Evolutionary conservation across 2,797 vertebrate species (phyloP).

Genomic region (Chiloscyllium punctatum): DNA sequence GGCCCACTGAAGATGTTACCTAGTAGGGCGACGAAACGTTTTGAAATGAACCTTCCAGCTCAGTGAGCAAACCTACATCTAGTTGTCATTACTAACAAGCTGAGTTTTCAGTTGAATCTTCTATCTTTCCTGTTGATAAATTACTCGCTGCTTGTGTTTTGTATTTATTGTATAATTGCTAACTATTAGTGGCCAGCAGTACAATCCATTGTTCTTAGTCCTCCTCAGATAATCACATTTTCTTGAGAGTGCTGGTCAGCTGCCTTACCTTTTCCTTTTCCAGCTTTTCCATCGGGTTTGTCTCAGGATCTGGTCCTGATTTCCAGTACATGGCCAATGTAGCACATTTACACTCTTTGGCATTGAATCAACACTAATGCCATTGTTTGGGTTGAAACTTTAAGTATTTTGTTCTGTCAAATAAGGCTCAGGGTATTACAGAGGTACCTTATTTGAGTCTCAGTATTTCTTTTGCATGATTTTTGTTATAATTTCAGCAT

Average conservation of each 20-base stretch:
- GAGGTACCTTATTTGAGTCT: not conserved
- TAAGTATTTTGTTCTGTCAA: not conserved
- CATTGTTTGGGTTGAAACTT: not conserved
- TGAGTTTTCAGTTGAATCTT: not conserved
- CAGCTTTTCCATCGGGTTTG: not conserved
- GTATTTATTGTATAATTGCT: not conserved
- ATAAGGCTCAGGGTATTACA: not conserved
- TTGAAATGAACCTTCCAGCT: too few relatives aligned
- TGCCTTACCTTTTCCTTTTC: not conserved
- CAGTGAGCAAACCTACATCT: too few relatives aligned
- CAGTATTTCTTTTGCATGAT: not conserved
- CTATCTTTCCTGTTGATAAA: not conserved
- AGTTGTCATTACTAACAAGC: not conserved
- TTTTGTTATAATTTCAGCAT: not conserved
- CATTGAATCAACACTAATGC: not conserved
- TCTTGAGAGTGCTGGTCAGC: not conserved
- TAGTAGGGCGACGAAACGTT: too few relatives aligned
- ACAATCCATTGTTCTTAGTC: not conserved
- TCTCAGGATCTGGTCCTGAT: not conserved
- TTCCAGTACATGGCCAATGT: not conserved
- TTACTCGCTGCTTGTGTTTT: not conserved
- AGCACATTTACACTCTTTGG: not conserved
- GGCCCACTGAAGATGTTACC: too few relatives aligned
- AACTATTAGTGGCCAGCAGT: not conserved
- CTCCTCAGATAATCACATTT: not conserved